These are phyloP conservation scores for Ecdyonurus torrentis DNA, from an alignment of 2,888 invertebrate genomes.

Conservation along the genomic window DNA sequence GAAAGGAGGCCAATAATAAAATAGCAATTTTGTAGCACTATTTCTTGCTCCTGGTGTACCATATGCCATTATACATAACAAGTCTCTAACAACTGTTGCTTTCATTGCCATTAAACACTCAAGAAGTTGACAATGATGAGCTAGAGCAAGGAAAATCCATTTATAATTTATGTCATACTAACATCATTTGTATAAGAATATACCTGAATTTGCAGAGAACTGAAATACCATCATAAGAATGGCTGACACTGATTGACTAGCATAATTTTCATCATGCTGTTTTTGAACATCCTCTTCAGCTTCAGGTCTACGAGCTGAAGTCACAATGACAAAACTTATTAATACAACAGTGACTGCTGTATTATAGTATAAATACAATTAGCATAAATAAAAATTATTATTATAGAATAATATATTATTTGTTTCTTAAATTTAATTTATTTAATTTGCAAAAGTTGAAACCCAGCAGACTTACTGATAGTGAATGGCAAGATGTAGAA, in stretches of 20 bases:
- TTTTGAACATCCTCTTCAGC: conserved; percentile 6
- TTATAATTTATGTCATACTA: neutral
- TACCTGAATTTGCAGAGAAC: conserved; percentile 83
- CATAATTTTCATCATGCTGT: conserved; percentile 45
- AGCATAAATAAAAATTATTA: no score
- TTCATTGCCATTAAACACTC: conserved; percentile 94
- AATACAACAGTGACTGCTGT: no score
- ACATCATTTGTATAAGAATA: conserved; percentile 5
- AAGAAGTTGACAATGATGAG: conserved; percentile 89
- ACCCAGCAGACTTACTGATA: conserved; percentile 47
- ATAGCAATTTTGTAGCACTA: conserved; percentile 91
- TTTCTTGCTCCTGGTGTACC: conserved; percentile 85
- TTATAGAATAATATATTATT: no score
- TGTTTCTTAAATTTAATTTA: no score
- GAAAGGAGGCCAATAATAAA: conserved; percentile 98
- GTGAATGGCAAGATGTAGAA: conserved; percentile 94
- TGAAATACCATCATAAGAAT: conserved; percentile 97
- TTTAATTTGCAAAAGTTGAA: no score
- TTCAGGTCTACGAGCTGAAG: neutral
- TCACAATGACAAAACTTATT: no score
- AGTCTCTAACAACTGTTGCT: conserved; percentile 76
- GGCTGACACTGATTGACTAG: conserved; percentile 74
- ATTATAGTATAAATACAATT: no score
- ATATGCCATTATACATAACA: conserved; percentile 89
- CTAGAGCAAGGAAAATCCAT: no score